Base-by-base conservation (phyloP, 2,113 vertebrate genomes). In the Dicaeum eximium region DNA sequence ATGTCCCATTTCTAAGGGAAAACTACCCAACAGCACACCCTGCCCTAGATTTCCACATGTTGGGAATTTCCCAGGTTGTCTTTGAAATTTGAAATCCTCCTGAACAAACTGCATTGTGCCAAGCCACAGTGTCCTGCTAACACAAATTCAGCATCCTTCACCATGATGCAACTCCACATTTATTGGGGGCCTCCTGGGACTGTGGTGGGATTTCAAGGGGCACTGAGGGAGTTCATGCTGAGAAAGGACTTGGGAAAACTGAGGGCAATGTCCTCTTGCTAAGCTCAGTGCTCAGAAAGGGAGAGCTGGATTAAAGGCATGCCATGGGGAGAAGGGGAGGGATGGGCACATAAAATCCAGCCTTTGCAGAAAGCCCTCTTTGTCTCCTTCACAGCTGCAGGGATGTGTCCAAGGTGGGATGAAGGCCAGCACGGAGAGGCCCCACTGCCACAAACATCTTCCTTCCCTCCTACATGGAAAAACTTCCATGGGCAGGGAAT, bases 371-470 rank as follows among this genome's bases (percentile, higher is more conserved):
- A 94, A 88, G 78, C 44, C 45, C n/a, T 67, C 86, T 93, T 80
- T 92, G 91, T 95, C 54, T 85, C 45, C 57, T 84, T 78, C 61
- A 38, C 51, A 94, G 80, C 64, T 74, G 86, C 85, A 5, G 24
- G 35, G 75, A 77, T 50, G 64, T 60, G 66, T 83, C 38, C 0
- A 6, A 81, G 48, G 75, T 2, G 2, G 86, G 82, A 90, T 2
- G 25, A 80, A 86, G 78, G 75, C 62, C 9, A 6, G 56, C 0
- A 4, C 0, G 0, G 74, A 69, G 66, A 1, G 78, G 47, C 20
- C 44, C 4, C 1, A 2, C 27, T 3, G 6, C 38, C 5, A 11
- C 58, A 56, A 90, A 47, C 12, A 12, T 6, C 20, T 28, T 5
- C 20, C 3, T 2, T 66, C 48, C 48, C 22, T 90, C 51, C 47